phyloP scores from a whole-genome alignment of 2,888 invertebrate species.

The Ophion ventricosus region DNA sequence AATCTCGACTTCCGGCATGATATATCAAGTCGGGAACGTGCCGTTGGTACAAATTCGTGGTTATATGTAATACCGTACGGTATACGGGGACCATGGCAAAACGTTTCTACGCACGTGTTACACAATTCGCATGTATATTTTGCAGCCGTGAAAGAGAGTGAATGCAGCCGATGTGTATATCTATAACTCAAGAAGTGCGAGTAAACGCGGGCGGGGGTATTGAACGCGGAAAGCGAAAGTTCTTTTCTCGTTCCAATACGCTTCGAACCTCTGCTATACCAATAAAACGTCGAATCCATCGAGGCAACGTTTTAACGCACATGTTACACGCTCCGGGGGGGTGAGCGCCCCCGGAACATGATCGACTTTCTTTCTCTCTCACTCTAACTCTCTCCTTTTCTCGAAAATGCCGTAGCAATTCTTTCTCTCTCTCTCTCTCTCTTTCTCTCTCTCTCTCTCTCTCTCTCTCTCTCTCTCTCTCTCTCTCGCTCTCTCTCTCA shows the following conservation, averaged over 20 bases:
- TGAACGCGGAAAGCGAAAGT: constrained; percentile 61
- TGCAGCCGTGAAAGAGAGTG: constrained; percentile 52
- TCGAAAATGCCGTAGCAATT: not conserved
- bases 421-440: constrained; percentile 26
- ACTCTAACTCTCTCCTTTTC: constrained; percentile 7
- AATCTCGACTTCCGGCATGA: constrained; percentile 52
- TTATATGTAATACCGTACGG: constrained; percentile 45
- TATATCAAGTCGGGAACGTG: constrained; percentile 61
- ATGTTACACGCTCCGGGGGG: constrained; percentile 65
- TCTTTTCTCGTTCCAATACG: constrained; percentile 63
- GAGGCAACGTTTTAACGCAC: constrained; percentile 69
- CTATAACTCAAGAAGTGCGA: constrained; percentile 31
- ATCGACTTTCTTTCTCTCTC: constrained; percentile 44
- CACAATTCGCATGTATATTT: constrained; percentile 67
- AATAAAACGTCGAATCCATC: constrained; percentile 69
- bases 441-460: constrained; percentile 24
- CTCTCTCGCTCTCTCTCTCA: constrained; percentile 17
- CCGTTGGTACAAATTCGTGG: constrained; percentile 63
- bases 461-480: constrained; percentile 16
- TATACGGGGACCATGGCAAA: constrained; percentile 36
- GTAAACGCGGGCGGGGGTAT: constrained; percentile 47
- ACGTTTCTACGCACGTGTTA: constrained; percentile 69
- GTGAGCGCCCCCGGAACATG: constrained; percentile 57
- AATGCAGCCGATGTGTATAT: constrained; percentile 49
- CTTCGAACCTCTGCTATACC: constrained; percentile 57